Percentiles rank a stretch among this genome's conserved stretches.
These are phyloP conservation scores for Coilia nasus DNA, from an alignment of 2,797 vertebrate genomes.

Conservation along the genomic window DNA sequence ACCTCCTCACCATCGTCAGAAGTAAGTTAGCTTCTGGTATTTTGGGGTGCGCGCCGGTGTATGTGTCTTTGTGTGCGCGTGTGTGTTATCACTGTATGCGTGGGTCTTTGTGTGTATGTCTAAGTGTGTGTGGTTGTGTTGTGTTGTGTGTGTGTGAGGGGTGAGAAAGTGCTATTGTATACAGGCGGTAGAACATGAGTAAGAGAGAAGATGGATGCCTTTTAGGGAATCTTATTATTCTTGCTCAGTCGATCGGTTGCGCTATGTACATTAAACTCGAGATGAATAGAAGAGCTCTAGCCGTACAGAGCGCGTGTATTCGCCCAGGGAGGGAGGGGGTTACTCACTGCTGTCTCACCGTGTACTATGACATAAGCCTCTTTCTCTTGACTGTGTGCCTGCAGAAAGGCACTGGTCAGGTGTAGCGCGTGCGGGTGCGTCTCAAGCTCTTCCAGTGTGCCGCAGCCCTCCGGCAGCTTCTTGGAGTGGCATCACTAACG, in stretches of 20 bases:
- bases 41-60: not conserved
- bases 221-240: not conserved
- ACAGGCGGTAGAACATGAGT: not conserved
- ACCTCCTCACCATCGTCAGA: constrained; percentile 75
- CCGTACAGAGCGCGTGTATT: constrained; percentile 8
- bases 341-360: not conserved
- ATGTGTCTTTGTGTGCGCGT: not conserved
- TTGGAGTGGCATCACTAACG: not conserved
- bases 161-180: constrained; percentile 22
- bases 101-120: not conserved
- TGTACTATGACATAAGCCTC: constrained; percentile 15
- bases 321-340: not conserved
- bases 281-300: not conserved
- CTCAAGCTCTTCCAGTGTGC: not conserved
- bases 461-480: not conserved
- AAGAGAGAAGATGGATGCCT: constrained; percentile 23
- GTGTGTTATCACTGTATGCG: not conserved
- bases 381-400: not conserved
- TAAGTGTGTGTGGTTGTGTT: not conserved
- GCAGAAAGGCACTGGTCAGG: not conserved
- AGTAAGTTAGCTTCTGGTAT: constrained; percentile 72
- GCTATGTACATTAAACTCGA: constrained; percentile 18
- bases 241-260: constrained; percentile 17
- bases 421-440: not conserved
- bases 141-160: constrained; percentile 17